Evolutionary conservation across 2,888 invertebrate genomes (phyloP).

Genomic region (Merodon equestris): DNA sequence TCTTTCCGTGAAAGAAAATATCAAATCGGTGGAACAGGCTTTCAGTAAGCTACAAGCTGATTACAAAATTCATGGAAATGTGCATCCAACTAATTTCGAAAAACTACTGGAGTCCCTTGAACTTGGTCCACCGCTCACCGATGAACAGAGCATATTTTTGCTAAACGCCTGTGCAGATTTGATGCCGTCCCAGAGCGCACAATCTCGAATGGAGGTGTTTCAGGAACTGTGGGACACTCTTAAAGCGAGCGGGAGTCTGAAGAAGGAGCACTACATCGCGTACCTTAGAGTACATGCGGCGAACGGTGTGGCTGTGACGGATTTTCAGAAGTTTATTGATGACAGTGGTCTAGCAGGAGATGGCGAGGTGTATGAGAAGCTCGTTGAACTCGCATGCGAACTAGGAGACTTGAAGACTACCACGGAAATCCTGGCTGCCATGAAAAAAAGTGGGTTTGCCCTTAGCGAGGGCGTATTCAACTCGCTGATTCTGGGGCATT

Average conservation of each 20-base stretch:
- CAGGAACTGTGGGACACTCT: slow-evolving; percentile 81
- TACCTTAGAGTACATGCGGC: slow-evolving; percentile 82
- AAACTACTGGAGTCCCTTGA: slow-evolving; percentile 71
- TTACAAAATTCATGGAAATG: slow-evolving; percentile 70
- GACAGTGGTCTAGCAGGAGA: slow-evolving; percentile 78
- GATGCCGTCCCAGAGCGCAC: slow-evolving; percentile 80
- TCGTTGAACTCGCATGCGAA: slow-evolving; percentile 81
- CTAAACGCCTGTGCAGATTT: slow-evolving; percentile 80
- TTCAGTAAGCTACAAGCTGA: slow-evolving; percentile 71
- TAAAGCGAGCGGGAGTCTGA: slow-evolving; percentile 73
- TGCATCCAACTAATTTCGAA: slow-evolving; percentile 70
- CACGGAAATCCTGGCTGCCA: slow-evolving; percentile 81
- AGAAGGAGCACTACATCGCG: slow-evolving; percentile 79
- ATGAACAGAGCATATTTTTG: slow-evolving; percentile 76
- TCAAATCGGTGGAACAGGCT: slow-evolving; percentile 57
- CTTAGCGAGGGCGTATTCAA: slow-evolving; percentile 82
- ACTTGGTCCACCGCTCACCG: slow-evolving; percentile 47
- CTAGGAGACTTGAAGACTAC: slow-evolving; percentile 81
- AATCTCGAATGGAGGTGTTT: slow-evolving; percentile 80
- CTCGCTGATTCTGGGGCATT: slow-evolving; percentile 82
- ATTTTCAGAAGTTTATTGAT: slow-evolving; percentile 71
- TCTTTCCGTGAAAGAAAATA: not conserved
- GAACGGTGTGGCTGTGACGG: slow-evolving; percentile 80
- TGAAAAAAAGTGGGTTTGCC: slow-evolving; percentile 81
- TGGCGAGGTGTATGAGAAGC: slow-evolving; percentile 80